Evolutionary conservation across 1,140 invertebrate genomes (phyloP).

Genomic region (Panagrolaimus sp.): DNA sequence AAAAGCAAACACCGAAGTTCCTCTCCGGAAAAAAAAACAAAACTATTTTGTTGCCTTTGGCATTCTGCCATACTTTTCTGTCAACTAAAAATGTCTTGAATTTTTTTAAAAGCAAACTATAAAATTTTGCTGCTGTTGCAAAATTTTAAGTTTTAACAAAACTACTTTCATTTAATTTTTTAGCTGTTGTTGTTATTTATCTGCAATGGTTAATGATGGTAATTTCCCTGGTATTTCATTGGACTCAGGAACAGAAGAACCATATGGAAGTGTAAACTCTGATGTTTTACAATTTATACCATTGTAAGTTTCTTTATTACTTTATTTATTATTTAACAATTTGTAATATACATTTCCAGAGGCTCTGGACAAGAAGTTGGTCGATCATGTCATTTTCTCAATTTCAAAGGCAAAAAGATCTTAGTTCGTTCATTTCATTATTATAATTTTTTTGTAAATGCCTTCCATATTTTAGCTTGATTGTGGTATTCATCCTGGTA

Average conservation of each 20-base stretch:
- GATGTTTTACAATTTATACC: slow-evolving; percentile 36
- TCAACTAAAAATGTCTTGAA: too few species aligned
- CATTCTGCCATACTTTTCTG: too few species aligned
- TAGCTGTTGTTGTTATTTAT: too few species aligned
- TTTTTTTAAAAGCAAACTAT: too few species aligned
- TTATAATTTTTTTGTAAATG: slow-evolving; percentile 59
- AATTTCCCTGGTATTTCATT: too few species aligned
- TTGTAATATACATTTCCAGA: slow-evolving; percentile 62
- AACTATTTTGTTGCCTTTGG: too few species aligned
- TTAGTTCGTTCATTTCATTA: slow-evolving; percentile 68
- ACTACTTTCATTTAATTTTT: too few species aligned
- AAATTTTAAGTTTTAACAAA: too few species aligned
- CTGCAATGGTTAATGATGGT: too few species aligned
- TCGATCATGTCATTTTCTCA: slow-evolving; percentile 91
- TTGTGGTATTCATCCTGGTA: slow-evolving; percentile 95
- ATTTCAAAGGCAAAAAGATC: slow-evolving; percentile 98
- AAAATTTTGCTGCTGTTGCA: too few species aligned
- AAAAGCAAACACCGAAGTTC: too few species aligned
- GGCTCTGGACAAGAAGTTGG: slow-evolving; percentile 99
- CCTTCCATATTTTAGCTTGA: slow-evolving; percentile 67
- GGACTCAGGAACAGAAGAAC: neutral
- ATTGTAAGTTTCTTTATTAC: slow-evolving; percentile 26
- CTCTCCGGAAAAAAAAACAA: too few species aligned
- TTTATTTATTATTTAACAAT: neutral
- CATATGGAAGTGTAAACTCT: slow-evolving; percentile 11